Percentiles rank a stretch among this genome's conserved stretches.
These are phyloP conservation scores for Yponomeuta sedellus DNA, from an alignment of 2,888 invertebrate species.

Conservation along the genomic window DNA sequence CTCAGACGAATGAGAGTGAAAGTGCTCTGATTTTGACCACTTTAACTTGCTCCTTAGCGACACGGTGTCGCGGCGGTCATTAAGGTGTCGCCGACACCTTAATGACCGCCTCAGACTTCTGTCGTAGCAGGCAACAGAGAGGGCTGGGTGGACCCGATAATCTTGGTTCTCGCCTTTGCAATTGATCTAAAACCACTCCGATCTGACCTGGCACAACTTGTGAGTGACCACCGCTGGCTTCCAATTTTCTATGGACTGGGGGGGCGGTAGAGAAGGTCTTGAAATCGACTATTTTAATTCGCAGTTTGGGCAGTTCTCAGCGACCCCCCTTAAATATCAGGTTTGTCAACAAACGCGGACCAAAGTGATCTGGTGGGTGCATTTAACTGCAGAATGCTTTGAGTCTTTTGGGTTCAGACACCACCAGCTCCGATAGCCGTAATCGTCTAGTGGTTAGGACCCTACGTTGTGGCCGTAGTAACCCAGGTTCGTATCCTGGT, in stretches of 20 bases:
- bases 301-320: no score
- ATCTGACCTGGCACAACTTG: no score
- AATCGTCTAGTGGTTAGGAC: constrained; percentile 86
- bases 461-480: constrained; percentile 85
- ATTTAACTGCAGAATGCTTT: constrained; percentile 5
- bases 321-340: no score
- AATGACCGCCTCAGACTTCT: constrained; percentile 18
- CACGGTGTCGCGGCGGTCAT: no score
- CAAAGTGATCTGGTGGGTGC: constrained; percentile 11
- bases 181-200: no score
- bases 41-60: constrained; percentile 19
- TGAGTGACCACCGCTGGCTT: no score
- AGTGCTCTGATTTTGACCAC: constrained; percentile 21
- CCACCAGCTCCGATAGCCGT: constrained; percentile 69
- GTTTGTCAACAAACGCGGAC: constrained; percentile 11
- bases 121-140: neutral
- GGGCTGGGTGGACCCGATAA: neutral
- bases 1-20: constrained; percentile 21
- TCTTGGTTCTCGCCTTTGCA: no score
- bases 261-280: no score
- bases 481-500: constrained; percentile 87
- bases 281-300: no score
- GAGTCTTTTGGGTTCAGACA: constrained; percentile 14
- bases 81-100: no score
- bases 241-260: no score